A percentile compares a stretch with the other conserved stretches of the same genome.
These are phyloP conservation scores for Polyploca ridens DNA, from an alignment of 2,888 invertebrate species.

Conservation along the genomic window DNA sequence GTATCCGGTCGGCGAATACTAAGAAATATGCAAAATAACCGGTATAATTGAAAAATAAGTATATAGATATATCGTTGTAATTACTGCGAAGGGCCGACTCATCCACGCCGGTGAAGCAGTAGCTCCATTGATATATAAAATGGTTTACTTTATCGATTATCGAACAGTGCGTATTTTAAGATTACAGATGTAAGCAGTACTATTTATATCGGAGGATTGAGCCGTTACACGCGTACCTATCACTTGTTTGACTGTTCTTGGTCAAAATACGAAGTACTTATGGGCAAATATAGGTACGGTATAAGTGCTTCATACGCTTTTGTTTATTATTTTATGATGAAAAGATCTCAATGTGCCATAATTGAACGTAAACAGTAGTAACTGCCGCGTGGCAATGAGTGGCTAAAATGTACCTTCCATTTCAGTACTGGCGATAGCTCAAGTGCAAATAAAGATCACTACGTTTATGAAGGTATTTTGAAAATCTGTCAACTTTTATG, in stretches of 20 bases:
- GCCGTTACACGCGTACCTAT: constrained; percentile 45
- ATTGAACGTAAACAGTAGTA: neutral
- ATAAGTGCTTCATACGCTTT: neutral
- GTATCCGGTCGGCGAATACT: constrained; percentile 62
- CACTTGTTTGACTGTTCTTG: constrained; percentile 44
- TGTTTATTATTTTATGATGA: no score
- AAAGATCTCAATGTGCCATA: neutral
- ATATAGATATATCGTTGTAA: constrained; percentile 43
- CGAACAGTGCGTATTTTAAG: constrained; percentile 54
- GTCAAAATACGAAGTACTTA: constrained; percentile 39
- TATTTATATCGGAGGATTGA: constrained; percentile 55
- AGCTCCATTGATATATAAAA: constrained; percentile 58
- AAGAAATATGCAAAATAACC: constrained; percentile 55
- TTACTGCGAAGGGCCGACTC: constrained; percentile 46
- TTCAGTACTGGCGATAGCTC: no score
- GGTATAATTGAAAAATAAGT: constrained; percentile 40
- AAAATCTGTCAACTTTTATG: no score
- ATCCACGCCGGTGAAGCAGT: constrained; percentile 36
- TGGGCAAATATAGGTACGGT: constrained; percentile 15
- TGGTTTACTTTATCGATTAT: constrained; percentile 62
- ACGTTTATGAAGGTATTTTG: no score
- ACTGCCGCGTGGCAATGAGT: no score
- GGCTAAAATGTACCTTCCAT: no score
- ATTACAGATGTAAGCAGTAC: constrained; percentile 53
- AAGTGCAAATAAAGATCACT: no score